These are phyloP conservation scores for Proteles cristata DNA, from an alignment of 2,113 vertebrate species.

Conservation along the genomic window DNA sequence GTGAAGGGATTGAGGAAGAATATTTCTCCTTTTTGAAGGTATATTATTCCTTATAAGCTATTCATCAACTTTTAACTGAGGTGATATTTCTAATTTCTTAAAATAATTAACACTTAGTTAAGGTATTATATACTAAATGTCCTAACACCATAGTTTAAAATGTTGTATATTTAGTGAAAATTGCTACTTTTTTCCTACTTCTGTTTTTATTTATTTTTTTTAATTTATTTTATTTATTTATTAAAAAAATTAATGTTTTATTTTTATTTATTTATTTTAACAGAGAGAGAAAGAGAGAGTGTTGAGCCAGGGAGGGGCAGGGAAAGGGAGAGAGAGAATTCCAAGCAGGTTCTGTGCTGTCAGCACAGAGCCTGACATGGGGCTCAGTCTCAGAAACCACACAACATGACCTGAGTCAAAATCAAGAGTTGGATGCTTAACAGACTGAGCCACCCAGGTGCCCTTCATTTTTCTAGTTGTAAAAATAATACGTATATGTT, in stretches of 20 bases:
- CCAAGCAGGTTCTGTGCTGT: too few relatives aligned
- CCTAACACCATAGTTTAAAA: background rate
- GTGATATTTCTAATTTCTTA: slow-evolving; percentile 33
- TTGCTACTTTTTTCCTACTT: background rate
- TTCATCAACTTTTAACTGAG: background rate
- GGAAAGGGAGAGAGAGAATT: too few relatives aligned
- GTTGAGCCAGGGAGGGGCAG: too few relatives aligned
- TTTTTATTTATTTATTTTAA: too few relatives aligned
- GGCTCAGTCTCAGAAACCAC: too few relatives aligned
- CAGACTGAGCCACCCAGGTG: too few relatives aligned
- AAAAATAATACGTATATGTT: background rate
- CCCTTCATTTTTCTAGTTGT: background rate
- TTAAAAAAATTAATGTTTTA: too few relatives aligned
- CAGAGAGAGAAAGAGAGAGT: too few relatives aligned
- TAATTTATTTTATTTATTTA: too few relatives aligned
- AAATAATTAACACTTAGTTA: background rate
- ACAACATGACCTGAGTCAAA: too few relatives aligned
- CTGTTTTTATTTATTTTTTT: background rate
- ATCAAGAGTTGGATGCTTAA: too few relatives aligned
- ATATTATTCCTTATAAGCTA: background rate
- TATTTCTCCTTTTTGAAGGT: background rate
- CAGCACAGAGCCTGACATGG: too few relatives aligned
- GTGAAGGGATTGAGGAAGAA: background rate
- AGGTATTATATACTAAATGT: background rate
- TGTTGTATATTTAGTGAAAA: slow-evolving; percentile 28